These are phyloP conservation scores for Heteromurus nitidus DNA, from an alignment of 2,888 invertebrate genomes.

Conservation along the genomic window DNA sequence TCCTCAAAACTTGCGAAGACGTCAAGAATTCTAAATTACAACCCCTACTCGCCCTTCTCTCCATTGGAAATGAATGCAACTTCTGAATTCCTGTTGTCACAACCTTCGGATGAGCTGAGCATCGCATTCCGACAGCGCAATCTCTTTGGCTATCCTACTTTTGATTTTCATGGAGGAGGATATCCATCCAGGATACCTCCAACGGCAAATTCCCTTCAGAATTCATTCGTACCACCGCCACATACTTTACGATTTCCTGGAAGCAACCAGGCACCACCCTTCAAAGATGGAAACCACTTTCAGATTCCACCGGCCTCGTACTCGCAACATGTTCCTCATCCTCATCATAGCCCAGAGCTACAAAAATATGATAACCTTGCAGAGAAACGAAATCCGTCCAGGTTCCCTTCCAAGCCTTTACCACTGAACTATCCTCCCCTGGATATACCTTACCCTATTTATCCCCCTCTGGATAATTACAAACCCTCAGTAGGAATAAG, in stretches of 20 bases:
- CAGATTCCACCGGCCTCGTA: no score
- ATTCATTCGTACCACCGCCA: neutral
- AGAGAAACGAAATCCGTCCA: neutral
- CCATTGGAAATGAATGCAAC: constrained; percentile 32
- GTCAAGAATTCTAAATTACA: constrained; percentile 65
- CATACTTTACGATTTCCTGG: neutral
- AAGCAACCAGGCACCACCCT: neutral
- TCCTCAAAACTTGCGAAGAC: constrained; percentile 50
- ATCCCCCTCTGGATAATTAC: neutral
- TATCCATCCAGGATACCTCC: constrained; percentile 7
- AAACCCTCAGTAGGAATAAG: neutral
- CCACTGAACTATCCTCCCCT: neutral
- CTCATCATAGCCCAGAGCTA: neutral
- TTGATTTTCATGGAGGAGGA: constrained; percentile 43
- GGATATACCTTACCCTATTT: constrained; percentile 2
- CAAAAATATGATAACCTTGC: neutral
- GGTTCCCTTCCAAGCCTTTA: neutral
- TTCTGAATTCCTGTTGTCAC: constrained; percentile 22
- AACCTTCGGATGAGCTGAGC: constrained; percentile 29
- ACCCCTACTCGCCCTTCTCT: constrained; percentile 60
- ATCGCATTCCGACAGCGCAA: constrained; percentile 23
- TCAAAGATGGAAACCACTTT: no score
- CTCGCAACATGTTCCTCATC: no score
- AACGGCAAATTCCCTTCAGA: neutral
- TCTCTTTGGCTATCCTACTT: constrained; percentile 36